These are phyloP conservation scores for Meriones psammophilus DNA, from an alignment of 2,797 vertebrate species.

Conservation along the genomic window DNA sequence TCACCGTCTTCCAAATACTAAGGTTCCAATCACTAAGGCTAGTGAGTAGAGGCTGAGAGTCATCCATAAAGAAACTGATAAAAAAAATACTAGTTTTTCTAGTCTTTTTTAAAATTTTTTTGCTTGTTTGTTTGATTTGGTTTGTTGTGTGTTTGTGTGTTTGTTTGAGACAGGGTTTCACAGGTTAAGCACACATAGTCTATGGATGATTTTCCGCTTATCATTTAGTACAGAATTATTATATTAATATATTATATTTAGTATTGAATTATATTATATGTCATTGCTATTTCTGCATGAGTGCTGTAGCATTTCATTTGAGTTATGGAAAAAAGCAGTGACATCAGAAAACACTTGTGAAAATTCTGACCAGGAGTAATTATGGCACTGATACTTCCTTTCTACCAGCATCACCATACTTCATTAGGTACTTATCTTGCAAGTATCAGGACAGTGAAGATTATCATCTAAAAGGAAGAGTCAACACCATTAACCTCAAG, in stretches of 20 bases:
- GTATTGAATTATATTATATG: neutral
- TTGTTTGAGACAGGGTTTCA: neutral
- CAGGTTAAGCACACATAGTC: no score
- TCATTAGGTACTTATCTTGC: neutral
- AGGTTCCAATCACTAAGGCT: neutral
- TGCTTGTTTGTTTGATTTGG: neutral
- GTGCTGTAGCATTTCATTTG: neutral
- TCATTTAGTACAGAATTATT: slow-evolving; percentile 3
- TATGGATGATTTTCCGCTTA: neutral
- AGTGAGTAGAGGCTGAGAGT: neutral
- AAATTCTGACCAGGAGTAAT: neutral
- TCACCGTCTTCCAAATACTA: neutral
- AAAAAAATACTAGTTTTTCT: neutral
- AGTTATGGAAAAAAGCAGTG: neutral
- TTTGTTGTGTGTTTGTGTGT: neutral
- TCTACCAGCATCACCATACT: neutral
- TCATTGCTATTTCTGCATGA: neutral
- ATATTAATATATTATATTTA: neutral
- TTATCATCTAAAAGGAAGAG: slow-evolving; percentile 19
- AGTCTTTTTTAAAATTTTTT: neutral
- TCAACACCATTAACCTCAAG: slow-evolving; percentile 53
- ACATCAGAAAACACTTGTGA: neutral
- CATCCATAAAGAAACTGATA: neutral
- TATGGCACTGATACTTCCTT: neutral
- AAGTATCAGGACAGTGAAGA: slow-evolving; percentile 34